Conservation (phyloP, 1,140 invertebrate species). For the Pseudachorutes palmiensis region DNA sequence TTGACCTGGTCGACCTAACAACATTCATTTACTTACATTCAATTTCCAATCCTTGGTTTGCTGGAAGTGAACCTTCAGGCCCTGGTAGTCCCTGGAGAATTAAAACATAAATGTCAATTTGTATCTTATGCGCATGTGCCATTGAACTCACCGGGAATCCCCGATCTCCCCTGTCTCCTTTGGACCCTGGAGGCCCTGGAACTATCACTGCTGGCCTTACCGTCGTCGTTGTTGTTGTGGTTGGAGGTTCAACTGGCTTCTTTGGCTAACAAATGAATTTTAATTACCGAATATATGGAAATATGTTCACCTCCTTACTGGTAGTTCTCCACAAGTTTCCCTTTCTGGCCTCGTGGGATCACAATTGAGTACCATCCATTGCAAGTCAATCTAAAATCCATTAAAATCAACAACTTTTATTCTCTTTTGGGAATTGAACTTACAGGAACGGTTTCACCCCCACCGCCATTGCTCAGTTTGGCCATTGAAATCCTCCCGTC, state of each 20-base stretch:
- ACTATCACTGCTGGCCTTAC: neutral
- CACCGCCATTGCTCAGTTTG: constrained; percentile 49
- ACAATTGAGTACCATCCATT: constrained; percentile 71
- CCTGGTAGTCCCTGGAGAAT: constrained; percentile 25
- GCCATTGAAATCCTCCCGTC: constrained; percentile 60
- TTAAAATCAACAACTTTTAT: constrained; percentile 22
- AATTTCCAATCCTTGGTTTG: neutral
- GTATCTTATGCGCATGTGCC: neutral
- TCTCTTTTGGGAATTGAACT: no score
- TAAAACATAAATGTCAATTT: neutral
- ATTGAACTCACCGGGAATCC: constrained; percentile 39
- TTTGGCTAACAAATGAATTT: constrained; percentile 20
- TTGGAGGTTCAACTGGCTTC: constrained; percentile 23
- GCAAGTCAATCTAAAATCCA: constrained; percentile 59
- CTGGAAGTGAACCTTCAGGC: neutral
- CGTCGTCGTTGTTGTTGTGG: constrained; percentile 24
- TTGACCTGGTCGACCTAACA: neutral
- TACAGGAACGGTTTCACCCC: constrained; percentile 54
- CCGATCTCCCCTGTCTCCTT: constrained; percentile 42
- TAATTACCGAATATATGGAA: neutral
- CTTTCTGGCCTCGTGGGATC: constrained; percentile 61
- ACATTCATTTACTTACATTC: neutral
- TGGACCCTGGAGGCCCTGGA: constrained; percentile 24
- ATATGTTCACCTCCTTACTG: constrained; percentile 44
- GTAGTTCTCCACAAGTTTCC: constrained; percentile 63